phyloP scores from a whole-genome alignment of 1,140 invertebrate genomes.

The Campoletis sonorensis region DNA sequence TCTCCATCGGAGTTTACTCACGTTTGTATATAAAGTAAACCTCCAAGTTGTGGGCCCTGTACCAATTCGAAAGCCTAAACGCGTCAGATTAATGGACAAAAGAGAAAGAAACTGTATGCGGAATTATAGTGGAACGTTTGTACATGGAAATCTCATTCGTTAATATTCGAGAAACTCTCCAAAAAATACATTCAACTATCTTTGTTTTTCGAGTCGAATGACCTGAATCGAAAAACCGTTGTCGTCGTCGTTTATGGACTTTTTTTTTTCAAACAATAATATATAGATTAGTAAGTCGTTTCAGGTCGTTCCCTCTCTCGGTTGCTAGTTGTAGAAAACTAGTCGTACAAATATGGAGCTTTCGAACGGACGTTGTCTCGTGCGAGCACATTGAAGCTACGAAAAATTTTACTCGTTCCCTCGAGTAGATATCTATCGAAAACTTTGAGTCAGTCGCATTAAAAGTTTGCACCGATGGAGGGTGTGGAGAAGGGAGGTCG shows the following conservation, averaged over 20 bases:
- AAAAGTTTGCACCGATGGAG: slow-evolving; percentile 39
- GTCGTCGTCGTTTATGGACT: background rate
- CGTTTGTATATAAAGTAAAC: no score
- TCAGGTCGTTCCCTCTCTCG: slow-evolving; percentile 32
- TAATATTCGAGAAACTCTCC: background rate
- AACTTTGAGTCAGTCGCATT: slow-evolving; percentile 46
- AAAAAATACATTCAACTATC: background rate
- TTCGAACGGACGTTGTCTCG: slow-evolving; percentile 1
- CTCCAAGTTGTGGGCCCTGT: no score
- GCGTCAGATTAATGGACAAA: no score
- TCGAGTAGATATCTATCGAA: slow-evolving; percentile 36
- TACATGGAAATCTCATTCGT: background rate
- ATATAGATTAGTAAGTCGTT: slow-evolving; percentile 19
- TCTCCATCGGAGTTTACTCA: no score
- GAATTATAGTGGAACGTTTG: no score
- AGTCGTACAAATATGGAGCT: background rate
- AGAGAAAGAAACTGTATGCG: no score
- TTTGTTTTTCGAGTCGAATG: background rate
- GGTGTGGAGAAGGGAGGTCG: background rate
- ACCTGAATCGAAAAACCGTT: slow-evolving; percentile 35
- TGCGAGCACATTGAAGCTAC: background rate
- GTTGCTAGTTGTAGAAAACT: background rate
- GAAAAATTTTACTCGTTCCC: slow-evolving; percentile 40
- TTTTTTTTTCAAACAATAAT: slow-evolving; percentile 10
- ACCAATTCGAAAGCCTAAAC: no score